Percentiles rank a stretch among this genome's conserved stretches.
phyloP scores from a whole-genome alignment of 2,888 invertebrate species.

The Agriotes lineatus region DNA sequence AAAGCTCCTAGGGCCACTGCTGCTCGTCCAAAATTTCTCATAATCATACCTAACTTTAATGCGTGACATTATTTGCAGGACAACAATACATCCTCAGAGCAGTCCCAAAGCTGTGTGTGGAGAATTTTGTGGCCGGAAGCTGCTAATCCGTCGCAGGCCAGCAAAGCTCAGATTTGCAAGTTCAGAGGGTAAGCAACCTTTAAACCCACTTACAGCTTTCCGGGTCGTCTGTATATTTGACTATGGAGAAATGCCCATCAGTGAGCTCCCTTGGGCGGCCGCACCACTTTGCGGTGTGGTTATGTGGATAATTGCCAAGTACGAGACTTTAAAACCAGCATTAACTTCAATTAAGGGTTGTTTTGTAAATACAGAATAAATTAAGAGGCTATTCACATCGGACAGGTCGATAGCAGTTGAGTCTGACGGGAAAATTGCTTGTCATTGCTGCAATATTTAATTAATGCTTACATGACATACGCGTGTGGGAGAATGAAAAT shows the following conservation, averaged over 20 bases:
- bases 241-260: background rate
- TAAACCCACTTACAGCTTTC: background rate
- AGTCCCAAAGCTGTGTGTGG: background rate
- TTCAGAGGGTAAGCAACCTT: slow-evolving; percentile 9
- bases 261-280: no score
- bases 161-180: slow-evolving; percentile 6
- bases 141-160: slow-evolving; percentile 9
- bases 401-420: background rate
- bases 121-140: slow-evolving; percentile 4
- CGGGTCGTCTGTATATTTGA: background rate
- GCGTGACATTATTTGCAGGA: slow-evolving; percentile 7
- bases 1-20: no score
- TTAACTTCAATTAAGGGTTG: no score
- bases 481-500: no score
- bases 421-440: background rate
- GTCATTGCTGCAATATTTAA: background rate
- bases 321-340: no score
- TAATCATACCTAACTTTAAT: slow-evolving; percentile 1
- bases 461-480: no score
- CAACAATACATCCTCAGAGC: slow-evolving; percentile 1
- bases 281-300: no score
- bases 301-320: no score
- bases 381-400: background rate
- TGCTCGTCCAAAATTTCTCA: no score
- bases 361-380: background rate